Evolutionary conservation across 2,888 invertebrate genomes (phyloP).

Genomic region (Eledone cirrhosa): DNA sequence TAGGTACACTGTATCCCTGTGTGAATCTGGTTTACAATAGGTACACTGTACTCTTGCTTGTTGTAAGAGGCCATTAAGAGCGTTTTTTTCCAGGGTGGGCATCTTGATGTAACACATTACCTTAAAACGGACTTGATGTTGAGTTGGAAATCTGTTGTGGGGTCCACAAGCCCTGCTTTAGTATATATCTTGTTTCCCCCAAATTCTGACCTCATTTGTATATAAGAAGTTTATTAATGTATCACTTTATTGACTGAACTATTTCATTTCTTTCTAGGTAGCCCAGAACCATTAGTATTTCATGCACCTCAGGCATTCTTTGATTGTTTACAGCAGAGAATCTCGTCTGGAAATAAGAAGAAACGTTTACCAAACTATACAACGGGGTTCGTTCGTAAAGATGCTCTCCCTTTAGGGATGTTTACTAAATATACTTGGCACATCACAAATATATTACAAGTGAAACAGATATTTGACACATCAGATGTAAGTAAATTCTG

Average conservation of each 20-base stretch:
- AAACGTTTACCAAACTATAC: constrained; percentile 76
- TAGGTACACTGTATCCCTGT: too few species aligned
- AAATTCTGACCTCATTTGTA: too few species aligned
- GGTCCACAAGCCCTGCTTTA: too few species aligned
- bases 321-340: constrained; percentile 77
- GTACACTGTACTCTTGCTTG: too few species aligned
- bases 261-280: constrained; percentile 59
- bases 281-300: constrained; percentile 76
- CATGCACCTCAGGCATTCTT: constrained; percentile 79
- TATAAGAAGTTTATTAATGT: not conserved
- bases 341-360: constrained; percentile 74
- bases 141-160: too few species aligned
- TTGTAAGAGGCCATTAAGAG: too few species aligned
- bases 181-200: too few species aligned
- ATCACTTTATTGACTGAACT: not conserved
- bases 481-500: constrained; percentile 68
- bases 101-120: too few species aligned
- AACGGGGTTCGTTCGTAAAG: constrained; percentile 72
- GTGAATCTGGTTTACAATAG: too few species aligned
- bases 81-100: too few species aligned
- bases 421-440: constrained; percentile 79
- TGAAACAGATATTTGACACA: constrained; percentile 80
- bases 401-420: constrained; percentile 74
- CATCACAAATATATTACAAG: constrained; percentile 76
- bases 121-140: too few species aligned